Evolutionary conservation across 2,888 invertebrate genomes (phyloP), one percentile per base, ranked within the genome.

Genomic region (Ochropacha duplaris): DNA sequence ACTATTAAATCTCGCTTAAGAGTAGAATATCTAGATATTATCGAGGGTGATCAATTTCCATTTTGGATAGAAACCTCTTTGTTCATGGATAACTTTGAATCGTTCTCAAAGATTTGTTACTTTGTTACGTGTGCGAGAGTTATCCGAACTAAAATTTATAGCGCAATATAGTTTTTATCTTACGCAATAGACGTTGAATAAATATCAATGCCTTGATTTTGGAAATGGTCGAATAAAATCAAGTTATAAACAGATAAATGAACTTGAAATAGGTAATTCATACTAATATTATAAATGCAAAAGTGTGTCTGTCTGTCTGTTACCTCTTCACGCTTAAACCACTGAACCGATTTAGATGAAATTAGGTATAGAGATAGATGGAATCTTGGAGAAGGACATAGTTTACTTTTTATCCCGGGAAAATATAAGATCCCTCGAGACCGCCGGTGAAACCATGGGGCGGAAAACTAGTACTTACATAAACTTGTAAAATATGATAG

Each of bases 1-100:
- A n/a, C n/a, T n/a, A 2, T 24, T 12, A 11, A 12, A 31, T 31
- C 0, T 31, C 11, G 31, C 36, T 36, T n/a, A 36, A n/a, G n/a
- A n/a, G 16, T 39, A 39, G 5, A 39, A 6, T 16, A 39, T 4
- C 5, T 6, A 39, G 39, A 31, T 39, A 39, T 16, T 39, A 39
- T 44, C 44, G 19, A 9, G 19, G 9, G 9, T 44, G 44, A n/a
- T 19, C 2, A 44, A 19, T 44, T 19, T n/a, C 9, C 44, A 9
- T n/a, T 19, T 44, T 19, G 44, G 44, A 19, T 19, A 19, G 9
- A 12, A 31, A 19, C 2, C 16, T 44, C 44, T 44, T 44, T 44
- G 19, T 44, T 44, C 44, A 79, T 74, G 83, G 81, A 81, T 86
- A 83, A 81, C 79, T 69, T 65, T 74, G 80, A 83, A 85, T 85